Percentiles rank a stretch among this genome's conserved stretches.
Evolutionary conservation across 2,113 vertebrate genomes (phyloP).

Genomic region (Hippoglossus stenolepis): DNA sequence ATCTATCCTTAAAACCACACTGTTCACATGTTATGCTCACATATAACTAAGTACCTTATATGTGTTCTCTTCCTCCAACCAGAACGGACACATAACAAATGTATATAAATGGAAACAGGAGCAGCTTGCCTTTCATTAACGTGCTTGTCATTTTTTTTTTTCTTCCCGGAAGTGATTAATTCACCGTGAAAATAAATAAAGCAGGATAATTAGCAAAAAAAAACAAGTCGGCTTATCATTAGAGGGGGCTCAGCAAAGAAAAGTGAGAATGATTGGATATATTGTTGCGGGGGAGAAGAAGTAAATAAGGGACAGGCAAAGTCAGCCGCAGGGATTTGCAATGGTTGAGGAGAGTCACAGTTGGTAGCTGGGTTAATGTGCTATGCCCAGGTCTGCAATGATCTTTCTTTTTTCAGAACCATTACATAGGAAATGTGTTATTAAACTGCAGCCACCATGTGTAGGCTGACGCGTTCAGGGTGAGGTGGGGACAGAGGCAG

Average conservation of each 20-base stretch:
- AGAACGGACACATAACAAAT: not conserved
- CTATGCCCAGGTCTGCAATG: not conserved
- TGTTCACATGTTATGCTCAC: not conserved
- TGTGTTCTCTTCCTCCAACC: not conserved
- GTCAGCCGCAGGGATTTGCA: slow-evolving; percentile 25
- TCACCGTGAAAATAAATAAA: slow-evolving; percentile 40
- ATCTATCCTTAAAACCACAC: not conserved
- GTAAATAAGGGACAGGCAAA: slow-evolving; percentile 39
- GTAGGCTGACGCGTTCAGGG: slow-evolving; percentile 11
- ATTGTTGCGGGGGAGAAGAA: slow-evolving; percentile 9
- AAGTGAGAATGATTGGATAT: slow-evolving; percentile 31
- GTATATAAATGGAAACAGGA: slow-evolving; percentile 32
- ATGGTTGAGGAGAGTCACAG: slow-evolving; percentile 28
- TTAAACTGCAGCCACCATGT: slow-evolving; percentile 32
- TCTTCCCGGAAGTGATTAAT: slow-evolving; percentile 40
- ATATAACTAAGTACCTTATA: not conserved
- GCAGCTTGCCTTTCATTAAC: slow-evolving; percentile 45
- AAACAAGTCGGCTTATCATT: slow-evolving; percentile 39
- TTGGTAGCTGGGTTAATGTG: slow-evolving; percentile 28
- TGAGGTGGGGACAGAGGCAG: slow-evolving; percentile 19
- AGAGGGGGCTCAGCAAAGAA: slow-evolving; percentile 10
- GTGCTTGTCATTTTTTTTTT: slow-evolving; percentile 21
- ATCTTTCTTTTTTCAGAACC: slow-evolving; percentile 16
- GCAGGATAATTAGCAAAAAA: slow-evolving; percentile 46
- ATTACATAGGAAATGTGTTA: slow-evolving; percentile 14